Conservation (phyloP, 2,888 invertebrate genomes). For the Yponomeuta malinellus region DNA sequence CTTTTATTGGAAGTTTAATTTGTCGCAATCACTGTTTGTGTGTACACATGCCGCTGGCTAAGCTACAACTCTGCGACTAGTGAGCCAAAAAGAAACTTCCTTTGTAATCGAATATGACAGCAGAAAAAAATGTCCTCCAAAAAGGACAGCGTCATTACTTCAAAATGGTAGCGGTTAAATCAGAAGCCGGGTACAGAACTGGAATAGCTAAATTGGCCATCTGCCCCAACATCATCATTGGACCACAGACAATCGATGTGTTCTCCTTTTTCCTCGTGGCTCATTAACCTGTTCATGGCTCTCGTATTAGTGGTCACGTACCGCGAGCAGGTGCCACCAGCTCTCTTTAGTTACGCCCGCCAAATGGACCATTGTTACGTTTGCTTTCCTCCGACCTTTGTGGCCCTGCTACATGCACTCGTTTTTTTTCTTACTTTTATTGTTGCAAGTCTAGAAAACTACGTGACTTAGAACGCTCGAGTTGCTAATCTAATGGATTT, state of each 20-base stretch:
- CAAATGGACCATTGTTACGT: constrained; percentile 37
- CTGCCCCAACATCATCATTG: constrained; percentile 12
- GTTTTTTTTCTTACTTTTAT: background rate
- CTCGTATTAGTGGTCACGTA: constrained; percentile 36
- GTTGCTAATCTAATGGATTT: constrained; percentile 39
- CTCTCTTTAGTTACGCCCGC: constrained; percentile 35
- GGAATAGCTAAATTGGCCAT: constrained; percentile 8
- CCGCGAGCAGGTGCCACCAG: constrained; percentile 35
- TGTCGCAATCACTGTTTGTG: background rate
- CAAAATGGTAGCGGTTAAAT: background rate
- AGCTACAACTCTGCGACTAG: background rate
- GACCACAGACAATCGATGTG: constrained; percentile 16
- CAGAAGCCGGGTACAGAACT: background rate
- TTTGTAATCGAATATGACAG: background rate
- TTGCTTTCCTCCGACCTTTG: constrained; percentile 11
- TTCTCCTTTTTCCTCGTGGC: constrained; percentile 36
- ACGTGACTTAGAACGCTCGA: constrained; percentile 53
- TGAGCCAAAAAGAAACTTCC: background rate
- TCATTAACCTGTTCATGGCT: constrained; percentile 32
- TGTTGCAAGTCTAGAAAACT: constrained; percentile 30
- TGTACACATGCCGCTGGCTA: background rate
- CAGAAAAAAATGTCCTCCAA: background rate
- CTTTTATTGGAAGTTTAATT: constrained; percentile 1
- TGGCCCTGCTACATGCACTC: background rate
- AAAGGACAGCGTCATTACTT: constrained; percentile 3